These are phyloP conservation scores for Nemotelus nigrinus DNA, from an alignment of 2,888 invertebrate species.

Conservation along the genomic window DNA sequence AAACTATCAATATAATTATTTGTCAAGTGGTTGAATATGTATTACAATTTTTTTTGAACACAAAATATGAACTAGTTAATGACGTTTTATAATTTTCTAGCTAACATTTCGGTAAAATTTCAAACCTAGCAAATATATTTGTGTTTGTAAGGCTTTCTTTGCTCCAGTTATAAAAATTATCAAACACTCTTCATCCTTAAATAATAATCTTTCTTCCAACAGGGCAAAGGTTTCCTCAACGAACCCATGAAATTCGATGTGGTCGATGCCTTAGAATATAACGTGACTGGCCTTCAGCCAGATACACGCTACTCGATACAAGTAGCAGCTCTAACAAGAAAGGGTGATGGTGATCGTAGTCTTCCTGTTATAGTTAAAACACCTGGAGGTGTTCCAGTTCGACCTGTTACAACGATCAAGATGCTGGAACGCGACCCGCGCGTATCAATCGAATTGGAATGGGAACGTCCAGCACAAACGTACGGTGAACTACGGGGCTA, in stretches of 20 bases:
- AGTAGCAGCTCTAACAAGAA: constrained; percentile 94
- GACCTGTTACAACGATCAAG: constrained; percentile 83
- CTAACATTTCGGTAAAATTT: too few species aligned
- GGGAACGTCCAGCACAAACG: constrained; percentile 89
- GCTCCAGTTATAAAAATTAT: too few species aligned
- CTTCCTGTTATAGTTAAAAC: constrained; percentile 86
- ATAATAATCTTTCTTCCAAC: constrained; percentile 21
- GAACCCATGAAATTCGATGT: constrained; percentile 90
- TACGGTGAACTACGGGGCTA: constrained; percentile 91
- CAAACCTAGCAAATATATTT: too few species aligned
- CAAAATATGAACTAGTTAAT: too few species aligned
- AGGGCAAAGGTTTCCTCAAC: constrained; percentile 76
- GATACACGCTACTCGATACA: constrained; percentile 94
- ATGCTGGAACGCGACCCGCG: constrained; percentile 88
- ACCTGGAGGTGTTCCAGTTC: constrained; percentile 90
- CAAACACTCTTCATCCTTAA: not conserved
- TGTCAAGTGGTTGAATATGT: not conserved
- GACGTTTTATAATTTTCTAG: too few species aligned
- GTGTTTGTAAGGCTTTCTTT: too few species aligned
- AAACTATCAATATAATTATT: constrained; percentile 41
- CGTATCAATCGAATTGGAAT: constrained; percentile 89
- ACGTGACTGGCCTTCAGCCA: constrained; percentile 90
- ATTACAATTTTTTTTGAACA: not conserved
- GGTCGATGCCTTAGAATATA: constrained; percentile 82
- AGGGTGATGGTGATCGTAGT: constrained; percentile 96